Percentiles rank a stretch among this genome's conserved stretches.
Evolutionary conservation across 2,888 invertebrate species (phyloP).

Genomic region (Podabrus alpinus): DNA sequence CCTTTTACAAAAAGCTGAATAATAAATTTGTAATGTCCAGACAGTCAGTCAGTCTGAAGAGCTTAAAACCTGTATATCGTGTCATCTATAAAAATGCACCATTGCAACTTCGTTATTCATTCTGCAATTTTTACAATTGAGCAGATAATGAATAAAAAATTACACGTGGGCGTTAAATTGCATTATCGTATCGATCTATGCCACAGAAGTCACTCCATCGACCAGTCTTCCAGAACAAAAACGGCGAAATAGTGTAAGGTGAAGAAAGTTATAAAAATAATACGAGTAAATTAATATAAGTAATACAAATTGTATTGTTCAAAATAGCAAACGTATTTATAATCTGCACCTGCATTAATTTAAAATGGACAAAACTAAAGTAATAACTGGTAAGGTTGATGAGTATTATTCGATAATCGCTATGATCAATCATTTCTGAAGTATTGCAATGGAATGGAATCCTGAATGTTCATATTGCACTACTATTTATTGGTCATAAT

Average conservation of each 20-base stretch:
- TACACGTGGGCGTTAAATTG: background rate
- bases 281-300: background rate
- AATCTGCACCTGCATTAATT: background rate
- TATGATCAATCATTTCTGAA: background rate
- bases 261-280: background rate
- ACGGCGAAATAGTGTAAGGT: background rate
- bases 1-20: background rate
- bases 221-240: background rate
- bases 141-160: background rate
- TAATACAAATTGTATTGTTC: background rate
- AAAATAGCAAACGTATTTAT: background rate
- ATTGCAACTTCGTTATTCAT: background rate
- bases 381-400: background rate
- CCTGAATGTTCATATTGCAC: too few species aligned
- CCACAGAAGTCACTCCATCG: background rate
- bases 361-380: background rate
- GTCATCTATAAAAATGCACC: background rate
- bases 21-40: background rate
- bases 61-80: background rate
- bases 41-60: background rate
- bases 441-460: background rate
- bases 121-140: background rate
- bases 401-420: background rate
- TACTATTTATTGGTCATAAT: too few species aligned
- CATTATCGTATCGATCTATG: background rate